Conservation (phyloP, 2,113 vertebrate species). For the Camarhynchus parvulus region DNA sequence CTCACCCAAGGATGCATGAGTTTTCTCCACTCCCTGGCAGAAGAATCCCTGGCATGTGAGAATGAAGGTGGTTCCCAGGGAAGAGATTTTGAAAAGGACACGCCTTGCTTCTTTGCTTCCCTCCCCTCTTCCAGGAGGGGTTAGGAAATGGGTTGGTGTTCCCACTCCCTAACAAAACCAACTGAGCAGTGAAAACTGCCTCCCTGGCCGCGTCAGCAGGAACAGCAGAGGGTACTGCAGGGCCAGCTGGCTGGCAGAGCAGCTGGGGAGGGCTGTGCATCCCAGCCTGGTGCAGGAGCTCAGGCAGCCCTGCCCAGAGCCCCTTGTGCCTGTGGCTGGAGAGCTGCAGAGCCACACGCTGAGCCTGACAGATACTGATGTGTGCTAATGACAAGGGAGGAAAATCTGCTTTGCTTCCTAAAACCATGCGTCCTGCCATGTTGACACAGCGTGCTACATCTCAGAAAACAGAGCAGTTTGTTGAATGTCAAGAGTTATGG, state of each 20-base stretch:
- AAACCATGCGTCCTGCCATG: not conserved
- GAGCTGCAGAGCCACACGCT: not conserved
- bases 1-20: not conserved
- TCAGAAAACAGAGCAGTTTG: not conserved
- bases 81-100: not conserved
- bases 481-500: not conserved
- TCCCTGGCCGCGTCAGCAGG: not conserved
- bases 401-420: not conserved
- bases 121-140: not conserved
- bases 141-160: not conserved
- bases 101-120: not conserved
- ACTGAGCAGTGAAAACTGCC: not conserved
- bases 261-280: not conserved
- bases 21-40: not conserved
- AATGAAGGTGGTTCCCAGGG: not conserved
- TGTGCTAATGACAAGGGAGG: slow-evolving; percentile 2
- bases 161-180: not conserved
- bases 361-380: not conserved
- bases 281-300: accelerated
- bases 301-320: not conserved
- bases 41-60: slow-evolving; percentile 15
- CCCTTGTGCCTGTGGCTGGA: not conserved
- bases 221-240: slow-evolving; percentile 43
- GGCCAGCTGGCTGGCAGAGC: slow-evolving; percentile 6
- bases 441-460: not conserved